Base-by-base conservation (phyloP, 2,113 vertebrate genomes). In the Gymnorhina tibicen region DNA sequence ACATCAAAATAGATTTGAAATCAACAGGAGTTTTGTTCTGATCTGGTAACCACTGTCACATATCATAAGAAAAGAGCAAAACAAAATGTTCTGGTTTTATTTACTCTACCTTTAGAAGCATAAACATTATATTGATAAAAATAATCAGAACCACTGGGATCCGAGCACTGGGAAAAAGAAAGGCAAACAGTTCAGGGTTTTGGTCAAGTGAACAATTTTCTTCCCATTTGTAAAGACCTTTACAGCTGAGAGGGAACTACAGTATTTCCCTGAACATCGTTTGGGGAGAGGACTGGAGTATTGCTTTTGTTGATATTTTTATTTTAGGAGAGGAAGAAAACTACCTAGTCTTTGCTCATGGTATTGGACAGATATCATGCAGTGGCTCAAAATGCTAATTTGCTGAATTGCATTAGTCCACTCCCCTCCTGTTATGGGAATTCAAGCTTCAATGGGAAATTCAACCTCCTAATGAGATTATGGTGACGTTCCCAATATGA, bases 401-500 rank as follows among this genome's bases (percentile, higher is more conserved):
- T 84, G 89, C 42, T 46, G 88, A 92, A 96, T 84, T 85, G 49
- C 93, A 96, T 98, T 97, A 97, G 95, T 76, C 81, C 89, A 95
- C 87, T 74, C 70, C 89, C 67, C 88, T 93, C 84, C 72, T 78
- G 89, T 50, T 75, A 75, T 18, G 93, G 96, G 95, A 95, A 72
- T 91, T 53, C 23, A 94, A 82, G 92, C 75, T 95, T 93, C 97
- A 96, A 95, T 85, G 95, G 95, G 83, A 94, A 96, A 96, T 67
- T 88, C 94, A 84, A 59, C 88, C 87, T 75, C 72, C 58, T 86
- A 95, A 92, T 58, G 90, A 91, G 95, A 97, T 95, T 96, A 95
- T 7, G 78, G 85, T 49, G 83, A 41, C 0, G 20, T 58, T 91
- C 91, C 74, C 91, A 63, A 32, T 26, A 85, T 55, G 83, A 53